Percentiles rank a stretch among this genome's conserved stretches.
phyloP scores from a whole-genome alignment of 2,113 vertebrate species.

The Callospermophilus lateralis region DNA sequence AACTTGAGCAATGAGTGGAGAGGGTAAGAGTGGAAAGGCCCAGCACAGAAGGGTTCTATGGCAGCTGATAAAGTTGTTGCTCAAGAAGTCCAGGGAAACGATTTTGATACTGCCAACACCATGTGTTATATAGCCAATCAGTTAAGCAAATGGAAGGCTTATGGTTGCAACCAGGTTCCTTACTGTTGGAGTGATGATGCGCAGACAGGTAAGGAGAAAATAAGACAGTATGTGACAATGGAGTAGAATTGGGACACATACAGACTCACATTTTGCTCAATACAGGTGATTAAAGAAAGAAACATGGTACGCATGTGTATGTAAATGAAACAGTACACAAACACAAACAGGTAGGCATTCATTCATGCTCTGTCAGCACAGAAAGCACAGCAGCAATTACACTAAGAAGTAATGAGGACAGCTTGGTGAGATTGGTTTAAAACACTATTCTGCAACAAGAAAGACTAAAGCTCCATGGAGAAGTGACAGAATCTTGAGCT shows the following conservation, averaged over 20 bases:
- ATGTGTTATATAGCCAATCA: no score
- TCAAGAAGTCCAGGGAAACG: no score
- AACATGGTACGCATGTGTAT: no score
- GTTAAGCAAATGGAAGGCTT: no score
- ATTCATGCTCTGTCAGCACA: background rate
- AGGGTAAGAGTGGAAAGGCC: no score
- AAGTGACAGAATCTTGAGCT: background rate
- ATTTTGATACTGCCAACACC: no score
- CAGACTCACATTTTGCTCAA: background rate
- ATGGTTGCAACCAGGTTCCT: background rate
- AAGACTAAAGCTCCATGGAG: background rate
- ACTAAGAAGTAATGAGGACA: background rate
- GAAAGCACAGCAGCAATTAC: no score
- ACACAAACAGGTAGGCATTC: no score
- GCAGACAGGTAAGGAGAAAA: background rate
- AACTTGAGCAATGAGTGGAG: no score
- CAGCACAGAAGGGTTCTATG: no score
- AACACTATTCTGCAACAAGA: background rate
- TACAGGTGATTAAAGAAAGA: background rate
- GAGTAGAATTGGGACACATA: background rate
- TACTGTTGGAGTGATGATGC: background rate
- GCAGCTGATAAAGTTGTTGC: no score
- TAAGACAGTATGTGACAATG: background rate
- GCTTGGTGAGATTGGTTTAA: no score
- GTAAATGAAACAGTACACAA: background rate